Conservation (phyloP, 1,140 invertebrate species). For the Bombus pyrosoma region DNA sequence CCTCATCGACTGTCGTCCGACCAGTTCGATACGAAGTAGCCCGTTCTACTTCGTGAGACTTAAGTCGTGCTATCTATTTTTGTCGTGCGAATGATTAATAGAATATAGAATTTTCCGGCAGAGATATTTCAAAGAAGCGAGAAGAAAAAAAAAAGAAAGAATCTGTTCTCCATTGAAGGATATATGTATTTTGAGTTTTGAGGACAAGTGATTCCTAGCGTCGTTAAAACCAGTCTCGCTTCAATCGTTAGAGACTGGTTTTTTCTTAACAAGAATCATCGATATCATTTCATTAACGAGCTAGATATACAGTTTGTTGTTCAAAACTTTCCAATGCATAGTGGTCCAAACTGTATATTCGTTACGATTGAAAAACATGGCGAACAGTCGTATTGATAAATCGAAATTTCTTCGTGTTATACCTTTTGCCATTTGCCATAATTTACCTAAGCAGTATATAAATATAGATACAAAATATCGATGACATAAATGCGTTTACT, state of each 20-base stretch:
- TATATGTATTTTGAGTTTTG: neutral
- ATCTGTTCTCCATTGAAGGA: neutral
- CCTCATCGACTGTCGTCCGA: neutral
- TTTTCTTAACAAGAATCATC: neutral
- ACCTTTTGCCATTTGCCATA: neutral
- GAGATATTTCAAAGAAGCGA: conserved; percentile 4
- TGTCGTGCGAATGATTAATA: neutral
- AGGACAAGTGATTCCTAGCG: neutral
- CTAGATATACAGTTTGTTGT: conserved; percentile 5
- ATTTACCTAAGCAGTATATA: conserved; percentile 20
- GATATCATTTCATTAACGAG: neutral
- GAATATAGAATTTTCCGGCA: neutral
- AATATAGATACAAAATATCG: conserved; percentile 20
- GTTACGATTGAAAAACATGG: neutral
- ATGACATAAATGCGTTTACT: conserved; percentile 36
- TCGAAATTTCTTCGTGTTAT: neutral
- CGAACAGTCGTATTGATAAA: neutral
- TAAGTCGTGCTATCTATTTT: neutral
- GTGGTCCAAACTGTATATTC: neutral
- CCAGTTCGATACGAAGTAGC: neutral
- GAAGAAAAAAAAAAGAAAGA: neutral
- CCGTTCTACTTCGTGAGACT: neutral
- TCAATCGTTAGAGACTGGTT: neutral
- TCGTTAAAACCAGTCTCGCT: neutral
- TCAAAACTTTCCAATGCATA: neutral